Conservation (phyloP, 37 sponge, comb jelly and placozoan genomes). For the Agelas oroides region DNA sequence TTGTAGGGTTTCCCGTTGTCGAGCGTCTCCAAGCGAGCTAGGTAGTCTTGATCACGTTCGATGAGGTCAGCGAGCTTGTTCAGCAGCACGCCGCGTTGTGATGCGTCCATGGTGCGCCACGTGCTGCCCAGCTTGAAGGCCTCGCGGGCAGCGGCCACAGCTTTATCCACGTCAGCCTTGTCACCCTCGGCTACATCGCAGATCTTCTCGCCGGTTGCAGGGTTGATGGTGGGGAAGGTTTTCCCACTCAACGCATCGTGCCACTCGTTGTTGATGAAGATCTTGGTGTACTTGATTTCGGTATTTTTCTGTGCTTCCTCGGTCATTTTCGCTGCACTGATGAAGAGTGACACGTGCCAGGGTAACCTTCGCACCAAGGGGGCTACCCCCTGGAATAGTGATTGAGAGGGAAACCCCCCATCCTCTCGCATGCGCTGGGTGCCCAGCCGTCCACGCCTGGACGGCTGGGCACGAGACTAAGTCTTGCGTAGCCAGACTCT, state of each 20-base stretch:
- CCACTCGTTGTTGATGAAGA: conserved; percentile 97
- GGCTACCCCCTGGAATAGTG: too few relatives aligned
- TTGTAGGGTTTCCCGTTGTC: conserved; percentile 92
- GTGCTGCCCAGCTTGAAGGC: conserved; percentile 81
- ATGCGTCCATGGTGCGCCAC: conserved; percentile 93
- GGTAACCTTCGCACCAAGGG: too few relatives aligned
- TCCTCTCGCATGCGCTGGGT: too few relatives aligned
- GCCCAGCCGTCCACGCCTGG: too few relatives aligned
- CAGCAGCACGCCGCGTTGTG: conserved; percentile 78
- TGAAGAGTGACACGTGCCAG: too few relatives aligned
- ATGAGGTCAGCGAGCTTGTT: conserved; percentile 87
- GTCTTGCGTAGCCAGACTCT: too few relatives aligned
- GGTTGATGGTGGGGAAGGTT: conserved; percentile 89
- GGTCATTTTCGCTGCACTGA: too few relatives aligned
- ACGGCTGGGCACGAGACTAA: too few relatives aligned
- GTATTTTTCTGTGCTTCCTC: too few relatives aligned
- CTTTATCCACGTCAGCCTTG: conserved; percentile 91
- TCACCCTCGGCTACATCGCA: conserved; percentile 93
- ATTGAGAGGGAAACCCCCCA: too few relatives aligned
- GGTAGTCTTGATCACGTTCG: conserved; percentile 86
- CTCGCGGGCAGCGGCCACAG: conserved; percentile 83
- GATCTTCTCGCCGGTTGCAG: conserved; percentile 84
- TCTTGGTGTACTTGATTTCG: conserved; percentile 78
- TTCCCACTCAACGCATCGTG: conserved; percentile 85
- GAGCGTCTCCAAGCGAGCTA: conserved; percentile 87